Evolutionary conservation across 2,113 vertebrate genomes (phyloP).

Genomic region (Xyrauchen texanus): DNA sequence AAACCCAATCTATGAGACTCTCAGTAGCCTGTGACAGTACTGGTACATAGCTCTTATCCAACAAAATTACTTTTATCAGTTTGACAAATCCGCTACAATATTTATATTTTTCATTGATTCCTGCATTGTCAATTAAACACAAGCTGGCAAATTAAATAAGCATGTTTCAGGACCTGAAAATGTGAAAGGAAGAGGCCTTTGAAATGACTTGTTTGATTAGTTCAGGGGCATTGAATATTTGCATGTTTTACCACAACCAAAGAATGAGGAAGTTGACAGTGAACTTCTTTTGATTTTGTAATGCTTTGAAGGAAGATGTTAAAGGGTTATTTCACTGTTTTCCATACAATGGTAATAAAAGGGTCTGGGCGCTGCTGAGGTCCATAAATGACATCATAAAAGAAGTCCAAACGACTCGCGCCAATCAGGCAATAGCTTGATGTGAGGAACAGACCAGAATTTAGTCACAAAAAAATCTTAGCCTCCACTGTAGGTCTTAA

Average conservation of each 20-base stretch:
- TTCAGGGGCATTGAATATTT: conserved; percentile 54
- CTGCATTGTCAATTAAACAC: conserved; percentile 52
- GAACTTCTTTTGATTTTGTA: conserved; percentile 54
- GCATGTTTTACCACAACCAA: conserved; percentile 42
- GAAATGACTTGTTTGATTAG: conserved; percentile 60
- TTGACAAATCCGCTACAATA: conserved; percentile 65
- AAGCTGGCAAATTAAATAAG: conserved; percentile 71
- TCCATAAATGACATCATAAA: neutral
- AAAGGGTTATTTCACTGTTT: conserved; percentile 30
- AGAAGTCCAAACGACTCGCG: neutral
- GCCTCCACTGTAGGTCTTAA: no score
- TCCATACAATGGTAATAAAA: conserved; percentile 11
- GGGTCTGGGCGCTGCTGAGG: neutral
- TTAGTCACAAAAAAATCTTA: no score
- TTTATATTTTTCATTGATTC: conserved; percentile 64
- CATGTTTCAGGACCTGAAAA: conserved; percentile 69
- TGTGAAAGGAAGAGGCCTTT: conserved; percentile 56
- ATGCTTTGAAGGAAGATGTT: conserved; percentile 45
- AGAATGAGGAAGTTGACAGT: conserved; percentile 41
- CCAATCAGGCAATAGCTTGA: neutral
- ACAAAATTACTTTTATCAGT: conserved; percentile 66
- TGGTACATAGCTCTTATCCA: conserved; percentile 47
- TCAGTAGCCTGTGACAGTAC: neutral
- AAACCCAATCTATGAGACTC: neutral
- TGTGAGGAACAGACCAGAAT: no score